Evolutionary conservation across 2,888 invertebrate genomes (phyloP), one percentile per base, ranked within the genome.

Genomic region (Desoria tigrina): DNA sequence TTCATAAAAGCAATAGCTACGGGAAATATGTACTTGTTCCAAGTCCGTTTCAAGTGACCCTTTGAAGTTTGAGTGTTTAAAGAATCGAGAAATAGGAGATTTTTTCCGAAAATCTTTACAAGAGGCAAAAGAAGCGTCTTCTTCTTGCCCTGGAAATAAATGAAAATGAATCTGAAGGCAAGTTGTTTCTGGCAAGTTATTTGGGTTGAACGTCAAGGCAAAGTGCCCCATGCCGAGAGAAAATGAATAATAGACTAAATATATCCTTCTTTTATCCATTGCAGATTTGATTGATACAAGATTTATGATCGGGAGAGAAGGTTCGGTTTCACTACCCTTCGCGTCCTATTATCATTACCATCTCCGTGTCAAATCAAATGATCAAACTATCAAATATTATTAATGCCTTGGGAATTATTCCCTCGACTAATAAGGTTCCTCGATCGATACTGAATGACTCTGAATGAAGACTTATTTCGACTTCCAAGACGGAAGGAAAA

Each of bases 251-350:
- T 68, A 28, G 55, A 55, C 37, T 11, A 42, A 23, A 57, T 32
- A 55, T 55, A 18, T 55, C 6, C 16, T 11, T 21, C 45, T n/a
- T 51, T 42, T 6, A 11, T 39, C 42, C 42, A 39, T 57, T 57
- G 65, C 69, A 65, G 57, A 66, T 65, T 68, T 68, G 68, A 68
- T 69, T 69, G 69, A 69, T 69, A 60, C 63, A 69, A 69, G 69
- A 69, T 69, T 69, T 69, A 69, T 66, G 69, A 69, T 66, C 65
- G 61, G 23, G 24, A 9, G 49, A 9, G 49, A 16, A 21, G 21
- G 3, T 24, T 32, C 32, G 32, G 32, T 32, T 7, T 32, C 6
- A 4, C 32, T 32, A 32, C 32, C 32, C 32, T 7, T 7, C 51
- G 4, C 24, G 24, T 16, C 23, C 26, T 51, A 24, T 21, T 6